Percentiles rank a stretch among this genome's conserved stretches.
These are phyloP conservation scores for Phocoena sinus DNA, from an alignment of 2,113 vertebrate species.

Conservation along the genomic window DNA sequence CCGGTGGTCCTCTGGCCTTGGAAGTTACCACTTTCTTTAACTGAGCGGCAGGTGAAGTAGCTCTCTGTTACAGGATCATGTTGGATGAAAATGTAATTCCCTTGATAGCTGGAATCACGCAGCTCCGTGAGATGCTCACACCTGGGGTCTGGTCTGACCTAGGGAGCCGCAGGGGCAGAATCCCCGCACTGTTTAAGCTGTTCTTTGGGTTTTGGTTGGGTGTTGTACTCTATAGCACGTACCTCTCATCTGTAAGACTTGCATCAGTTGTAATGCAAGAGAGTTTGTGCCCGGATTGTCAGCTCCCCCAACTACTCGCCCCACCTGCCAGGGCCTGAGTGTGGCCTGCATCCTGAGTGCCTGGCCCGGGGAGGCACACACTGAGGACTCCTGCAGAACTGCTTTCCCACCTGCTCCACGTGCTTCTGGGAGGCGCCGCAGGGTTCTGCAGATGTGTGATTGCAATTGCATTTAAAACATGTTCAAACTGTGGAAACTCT, in stretches of 20 bases:
- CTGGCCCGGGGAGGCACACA: not conserved
- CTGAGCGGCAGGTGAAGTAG: not conserved
- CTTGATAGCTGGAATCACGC: not conserved
- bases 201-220: not conserved
- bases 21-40: not conserved
- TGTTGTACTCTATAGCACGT: not conserved
- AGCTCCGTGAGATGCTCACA: not conserved
- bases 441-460: not conserved
- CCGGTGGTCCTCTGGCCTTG: not conserved
- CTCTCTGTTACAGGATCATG: not conserved
- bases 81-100: not conserved
- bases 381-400: not conserved
- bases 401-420: fast-evolving
- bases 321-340: not conserved
- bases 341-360: not conserved
- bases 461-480: not conserved
- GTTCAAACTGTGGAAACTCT: not conserved
- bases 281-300: not conserved
- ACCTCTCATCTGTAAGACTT: not conserved
- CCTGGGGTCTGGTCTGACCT: not conserved
- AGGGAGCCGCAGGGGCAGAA: not conserved
- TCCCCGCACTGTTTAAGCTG: not conserved
- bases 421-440: not conserved
- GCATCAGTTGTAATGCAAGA: not conserved
- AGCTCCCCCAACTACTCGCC: not conserved